A percentile compares a stretch with the other conserved stretches of the same genome.
Evolutionary conservation across 1,140 invertebrate genomes (phyloP).

Genomic region (Cyclargus thomasi): DNA sequence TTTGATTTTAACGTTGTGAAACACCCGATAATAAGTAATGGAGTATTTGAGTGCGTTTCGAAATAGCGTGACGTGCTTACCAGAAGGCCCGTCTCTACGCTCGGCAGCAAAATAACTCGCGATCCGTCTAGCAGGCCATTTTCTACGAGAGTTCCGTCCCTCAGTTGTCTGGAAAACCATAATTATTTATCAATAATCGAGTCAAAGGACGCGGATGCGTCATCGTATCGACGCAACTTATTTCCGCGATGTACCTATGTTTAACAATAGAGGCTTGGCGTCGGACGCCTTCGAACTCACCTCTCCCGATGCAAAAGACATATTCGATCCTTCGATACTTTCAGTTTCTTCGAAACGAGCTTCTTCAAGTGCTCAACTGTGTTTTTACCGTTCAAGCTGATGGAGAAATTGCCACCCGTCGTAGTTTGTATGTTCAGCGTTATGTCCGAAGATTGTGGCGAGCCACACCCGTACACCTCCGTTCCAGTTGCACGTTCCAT

Average conservation of each 20-base stretch:
- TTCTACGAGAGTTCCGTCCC: conserved; percentile 89
- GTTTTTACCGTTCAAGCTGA: conserved; percentile 85
- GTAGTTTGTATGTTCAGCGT: conserved; percentile 90
- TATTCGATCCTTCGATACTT: conserved; percentile 93
- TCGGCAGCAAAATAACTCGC: conserved; percentile 91
- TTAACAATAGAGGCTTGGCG: conserved; percentile 73
- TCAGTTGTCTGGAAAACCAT: conserved; percentile 84
- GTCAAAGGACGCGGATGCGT: conserved; percentile 69
- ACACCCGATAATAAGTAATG: conserved; percentile 59
- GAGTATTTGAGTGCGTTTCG: conserved; percentile 46
- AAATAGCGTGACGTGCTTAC: conserved; percentile 79
- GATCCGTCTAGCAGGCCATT: conserved; percentile 92
- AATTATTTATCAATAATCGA: conserved; percentile 54
- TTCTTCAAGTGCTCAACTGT: conserved; percentile 92
- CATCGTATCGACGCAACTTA: conserved; percentile 72
- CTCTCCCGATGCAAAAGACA: conserved; percentile 93
- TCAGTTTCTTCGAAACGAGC: conserved; percentile 91
- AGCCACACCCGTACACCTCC: conserved; percentile 80
- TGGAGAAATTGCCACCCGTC: conserved; percentile 91
- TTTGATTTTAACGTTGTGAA: conserved; percentile 60
- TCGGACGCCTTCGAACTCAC: conserved; percentile 77
- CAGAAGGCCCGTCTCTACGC: conserved; percentile 94
- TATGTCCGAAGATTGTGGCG: conserved; percentile 79
- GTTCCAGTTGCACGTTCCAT: conserved; percentile 71
- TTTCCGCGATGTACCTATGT: conserved; percentile 68